phyloP scores from a whole-genome alignment of 2,888 invertebrate species.

The Leistus spinibarbis region DNA sequence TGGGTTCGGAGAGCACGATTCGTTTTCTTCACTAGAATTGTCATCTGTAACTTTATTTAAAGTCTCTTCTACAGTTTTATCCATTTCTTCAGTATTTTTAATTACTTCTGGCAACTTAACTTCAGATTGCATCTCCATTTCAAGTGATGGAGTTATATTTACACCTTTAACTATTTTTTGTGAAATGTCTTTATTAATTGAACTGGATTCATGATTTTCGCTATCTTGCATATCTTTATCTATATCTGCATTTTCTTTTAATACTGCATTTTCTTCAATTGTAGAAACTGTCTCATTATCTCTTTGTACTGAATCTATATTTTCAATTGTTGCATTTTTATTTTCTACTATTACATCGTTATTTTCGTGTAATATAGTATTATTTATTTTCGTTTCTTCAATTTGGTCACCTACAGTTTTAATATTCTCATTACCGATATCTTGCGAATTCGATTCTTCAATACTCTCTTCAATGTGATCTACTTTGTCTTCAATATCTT shows the following conservation, averaged over 20 bases:
- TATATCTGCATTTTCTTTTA: constrained; percentile 46
- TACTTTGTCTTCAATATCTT: constrained; percentile 45
- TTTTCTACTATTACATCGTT: not conserved
- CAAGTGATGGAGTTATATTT: not conserved
- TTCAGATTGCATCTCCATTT: not conserved
- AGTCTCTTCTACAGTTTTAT: not conserved
- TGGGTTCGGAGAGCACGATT: not conserved
- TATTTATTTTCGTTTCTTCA: constrained; percentile 46
- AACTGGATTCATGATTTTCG: not conserved
- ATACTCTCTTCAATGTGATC: constrained; percentile 25
- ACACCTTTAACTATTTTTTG: not conserved
- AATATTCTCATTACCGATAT: constrained; percentile 10
- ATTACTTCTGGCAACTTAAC: not conserved
- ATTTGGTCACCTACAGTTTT: constrained; percentile 18
- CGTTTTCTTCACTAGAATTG: not conserved
- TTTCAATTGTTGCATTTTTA: constrained; percentile 22
- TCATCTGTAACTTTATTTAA: not conserved
- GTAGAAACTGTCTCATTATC: not conserved
- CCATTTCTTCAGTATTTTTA: not conserved
- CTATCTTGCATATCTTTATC: constrained; percentile 39
- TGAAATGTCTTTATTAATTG: not conserved
- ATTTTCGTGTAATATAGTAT: constrained; percentile 17
- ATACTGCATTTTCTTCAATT: constrained; percentile 10
- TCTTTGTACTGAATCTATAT: constrained; percentile 14
- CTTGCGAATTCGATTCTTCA: constrained; percentile 22